Evolutionary conservation across 1,140 invertebrate genomes (phyloP).

Genomic region (Trichonephila clavipes): DNA sequence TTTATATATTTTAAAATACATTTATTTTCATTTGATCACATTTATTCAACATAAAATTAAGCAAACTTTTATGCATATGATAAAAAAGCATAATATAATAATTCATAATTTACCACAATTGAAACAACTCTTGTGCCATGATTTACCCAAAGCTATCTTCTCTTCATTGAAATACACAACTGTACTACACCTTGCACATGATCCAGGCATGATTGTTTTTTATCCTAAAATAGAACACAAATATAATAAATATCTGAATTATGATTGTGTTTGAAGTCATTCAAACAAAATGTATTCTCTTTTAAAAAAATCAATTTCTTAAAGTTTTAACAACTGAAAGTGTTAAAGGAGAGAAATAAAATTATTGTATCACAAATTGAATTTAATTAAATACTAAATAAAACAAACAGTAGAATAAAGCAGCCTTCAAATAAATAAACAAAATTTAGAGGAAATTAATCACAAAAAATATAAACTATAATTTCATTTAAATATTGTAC

Average conservation of each 20-base stretch:
- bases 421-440: too few species aligned
- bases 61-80: too few species aligned
- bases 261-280: neutral
- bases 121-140: constrained; percentile 84
- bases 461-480: too few species aligned
- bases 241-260: neutral
- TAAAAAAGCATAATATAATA: too few species aligned
- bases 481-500: too few species aligned
- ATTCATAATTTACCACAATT: constrained; percentile 82
- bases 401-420: too few species aligned
- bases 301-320: neutral
- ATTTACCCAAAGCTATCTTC: constrained; percentile 82
- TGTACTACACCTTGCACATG: constrained; percentile 83
- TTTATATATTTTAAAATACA: too few species aligned
- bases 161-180: constrained; percentile 84
- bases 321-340: neutral
- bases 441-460: too few species aligned
- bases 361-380: neutral
- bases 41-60: too few species aligned
- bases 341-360: neutral
- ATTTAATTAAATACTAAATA: too few species aligned
- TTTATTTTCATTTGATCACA: too few species aligned
- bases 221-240: neutral
- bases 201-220: constrained; percentile 80
- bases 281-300: neutral